phyloP scores from a whole-genome alignment of 2,797 vertebrate genomes.

The Hemitrygon akajei region DNA sequence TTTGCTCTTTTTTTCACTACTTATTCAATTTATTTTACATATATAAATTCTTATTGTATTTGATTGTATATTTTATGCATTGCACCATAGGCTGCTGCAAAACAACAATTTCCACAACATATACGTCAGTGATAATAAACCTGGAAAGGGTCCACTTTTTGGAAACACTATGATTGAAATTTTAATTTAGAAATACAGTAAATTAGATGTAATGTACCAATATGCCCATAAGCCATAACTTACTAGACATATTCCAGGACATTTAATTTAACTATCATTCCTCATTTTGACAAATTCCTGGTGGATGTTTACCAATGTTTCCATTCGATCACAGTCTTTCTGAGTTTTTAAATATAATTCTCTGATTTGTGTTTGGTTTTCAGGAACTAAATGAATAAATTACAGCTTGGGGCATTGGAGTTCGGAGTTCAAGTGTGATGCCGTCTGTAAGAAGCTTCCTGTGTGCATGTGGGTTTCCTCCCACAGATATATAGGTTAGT shows the following conservation, averaged over 20 bases:
- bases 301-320: not conserved
- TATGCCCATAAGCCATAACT: not conserved
- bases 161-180: not conserved
- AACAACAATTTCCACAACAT: too few species aligned
- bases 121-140: too few species aligned
- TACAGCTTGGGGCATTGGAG: too few species aligned
- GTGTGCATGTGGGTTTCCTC: too few species aligned
- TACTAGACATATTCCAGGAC: not conserved
- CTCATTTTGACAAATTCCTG: not conserved
- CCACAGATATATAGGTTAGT: too few species aligned
- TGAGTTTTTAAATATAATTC: not conserved
- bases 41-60: too few species aligned
- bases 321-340: not conserved
- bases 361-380: not conserved
- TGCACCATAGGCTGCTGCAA: too few species aligned
- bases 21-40: too few species aligned
- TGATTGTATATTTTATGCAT: too few species aligned
- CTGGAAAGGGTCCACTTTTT: not conserved
- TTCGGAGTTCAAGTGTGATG: too few species aligned
- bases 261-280: not conserved
- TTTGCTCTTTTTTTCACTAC: too few species aligned
- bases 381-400: not conserved
- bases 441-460: too few species aligned
- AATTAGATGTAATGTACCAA: not conserved
- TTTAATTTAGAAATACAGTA: not conserved